These are phyloP conservation scores for Saturnia pavonia DNA, from an alignment of 2,888 invertebrate genomes.

Conservation along the genomic window DNA sequence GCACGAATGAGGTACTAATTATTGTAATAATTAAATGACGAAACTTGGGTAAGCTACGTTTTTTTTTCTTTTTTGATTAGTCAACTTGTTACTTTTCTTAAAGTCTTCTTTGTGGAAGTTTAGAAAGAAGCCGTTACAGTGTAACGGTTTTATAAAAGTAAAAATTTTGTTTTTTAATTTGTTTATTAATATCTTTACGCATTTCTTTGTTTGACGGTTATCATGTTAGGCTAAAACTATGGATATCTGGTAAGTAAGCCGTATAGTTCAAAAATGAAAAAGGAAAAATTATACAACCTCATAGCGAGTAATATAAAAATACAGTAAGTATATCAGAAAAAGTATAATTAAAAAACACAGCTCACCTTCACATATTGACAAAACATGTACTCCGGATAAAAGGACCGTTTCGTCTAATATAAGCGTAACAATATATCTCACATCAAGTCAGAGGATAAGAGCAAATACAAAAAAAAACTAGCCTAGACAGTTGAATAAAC, in stretches of 20 bases:
- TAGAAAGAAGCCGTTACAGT: background rate
- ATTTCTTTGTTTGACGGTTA: background rate
- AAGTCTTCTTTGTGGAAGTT: constrained; percentile 4
- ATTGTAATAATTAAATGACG: constrained; percentile 67
- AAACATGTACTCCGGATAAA: no score
- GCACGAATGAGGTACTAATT: constrained; percentile 72
- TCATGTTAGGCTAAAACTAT: background rate
- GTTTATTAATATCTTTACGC: background rate
- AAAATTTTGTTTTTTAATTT: background rate
- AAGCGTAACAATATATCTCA: no score
- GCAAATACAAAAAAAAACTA: no score
- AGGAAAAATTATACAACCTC: no score
- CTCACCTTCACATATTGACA: no score
- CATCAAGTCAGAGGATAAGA: no score
- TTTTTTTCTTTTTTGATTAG: background rate
- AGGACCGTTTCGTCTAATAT: no score
- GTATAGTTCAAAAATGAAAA: no score
- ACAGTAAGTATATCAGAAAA: no score
- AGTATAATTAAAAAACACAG: no score
- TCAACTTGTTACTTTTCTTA: background rate
- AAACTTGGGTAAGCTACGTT: constrained; percentile 25
- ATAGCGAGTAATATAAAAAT: no score
- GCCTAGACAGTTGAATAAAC: no score
- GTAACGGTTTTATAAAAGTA: background rate
- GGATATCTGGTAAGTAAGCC: background rate